Conservation (phyloP, 2,888 invertebrate genomes). For the Dascillus cervinus region DNA sequence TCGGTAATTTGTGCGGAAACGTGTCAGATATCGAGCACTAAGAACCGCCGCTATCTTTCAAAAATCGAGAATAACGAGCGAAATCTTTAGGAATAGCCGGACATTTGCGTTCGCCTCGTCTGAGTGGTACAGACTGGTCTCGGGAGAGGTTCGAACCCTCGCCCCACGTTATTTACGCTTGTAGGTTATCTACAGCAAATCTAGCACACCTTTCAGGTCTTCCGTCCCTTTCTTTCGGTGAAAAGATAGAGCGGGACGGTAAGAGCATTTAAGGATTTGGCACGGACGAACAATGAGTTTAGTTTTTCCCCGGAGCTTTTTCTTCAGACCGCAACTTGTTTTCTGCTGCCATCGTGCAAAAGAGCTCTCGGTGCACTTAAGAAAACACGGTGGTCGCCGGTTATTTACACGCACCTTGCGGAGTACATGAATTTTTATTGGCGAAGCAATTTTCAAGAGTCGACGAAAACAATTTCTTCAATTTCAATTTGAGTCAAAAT, state of each 20-base stretch:
- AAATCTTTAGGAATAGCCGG: slow-evolving; percentile 20
- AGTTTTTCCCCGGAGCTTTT: slow-evolving; percentile 11
- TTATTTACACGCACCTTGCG: too few relatives aligned
- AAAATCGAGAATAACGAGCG: slow-evolving; percentile 15
- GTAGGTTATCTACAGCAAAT: slow-evolving; percentile 23
- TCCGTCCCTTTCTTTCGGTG: slow-evolving; percentile 14
- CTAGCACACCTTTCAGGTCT: slow-evolving; percentile 23
- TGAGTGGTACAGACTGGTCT: slow-evolving; percentile 18
- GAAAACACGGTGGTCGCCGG: too few relatives aligned
- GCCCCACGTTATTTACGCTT: slow-evolving; percentile 24
- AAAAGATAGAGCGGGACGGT: slow-evolving; percentile 8
- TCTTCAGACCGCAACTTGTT: too few relatives aligned
- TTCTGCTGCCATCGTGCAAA: too few relatives aligned
- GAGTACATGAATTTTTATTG: too few relatives aligned
- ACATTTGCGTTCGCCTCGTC: slow-evolving; percentile 19
- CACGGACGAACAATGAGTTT: slow-evolving; percentile 10
- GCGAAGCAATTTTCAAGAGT: too few relatives aligned
- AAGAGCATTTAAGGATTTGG: slow-evolving; percentile 17
- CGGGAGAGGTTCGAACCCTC: slow-evolving; percentile 20
- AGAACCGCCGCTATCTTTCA: slow-evolving; percentile 11
- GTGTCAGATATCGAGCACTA: too few relatives aligned
- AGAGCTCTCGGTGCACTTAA: too few relatives aligned
- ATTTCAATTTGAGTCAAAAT: too few relatives aligned
- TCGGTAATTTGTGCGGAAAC: too few relatives aligned
- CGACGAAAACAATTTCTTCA: too few relatives aligned